A percentile compares a stretch with the other conserved stretches of the same genome.
Evolutionary conservation across 2,888 invertebrate species (phyloP).

Genomic region (Acronicta leporina): DNA sequence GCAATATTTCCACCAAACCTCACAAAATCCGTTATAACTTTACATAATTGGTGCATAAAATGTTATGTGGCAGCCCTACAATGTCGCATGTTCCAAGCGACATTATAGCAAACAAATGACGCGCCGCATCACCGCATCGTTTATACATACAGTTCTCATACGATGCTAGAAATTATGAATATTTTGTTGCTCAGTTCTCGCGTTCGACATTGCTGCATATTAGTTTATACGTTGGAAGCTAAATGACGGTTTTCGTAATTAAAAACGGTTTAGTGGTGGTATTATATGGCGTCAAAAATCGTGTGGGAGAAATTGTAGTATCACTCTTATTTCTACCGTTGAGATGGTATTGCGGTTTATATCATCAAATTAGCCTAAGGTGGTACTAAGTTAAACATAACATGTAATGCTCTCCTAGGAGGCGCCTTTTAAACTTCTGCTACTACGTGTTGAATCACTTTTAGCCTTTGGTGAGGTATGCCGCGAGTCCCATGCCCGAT

Average conservation of each 20-base stretch:
- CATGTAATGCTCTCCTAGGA: no score
- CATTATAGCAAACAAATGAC: slow-evolving; percentile 56
- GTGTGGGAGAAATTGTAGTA: no score
- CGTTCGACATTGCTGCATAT: slow-evolving; percentile 4
- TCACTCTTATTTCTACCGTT: no score
- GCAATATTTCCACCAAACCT: no score
- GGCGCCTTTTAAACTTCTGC: no score
- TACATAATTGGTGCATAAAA: slow-evolving; percentile 12
- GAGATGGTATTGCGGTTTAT: no score
- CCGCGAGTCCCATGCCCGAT: no score
- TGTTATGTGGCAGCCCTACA: slow-evolving; percentile 34
- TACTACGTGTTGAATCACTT: no score
- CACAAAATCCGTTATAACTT: slow-evolving; percentile 4
- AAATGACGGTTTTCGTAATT: slow-evolving; percentile 1
- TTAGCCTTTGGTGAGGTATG: no score
- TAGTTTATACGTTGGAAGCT: slow-evolving; percentile 6
- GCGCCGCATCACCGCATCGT: slow-evolving; percentile 36
- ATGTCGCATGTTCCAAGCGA: slow-evolving; percentile 35
- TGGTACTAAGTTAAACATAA: no score
- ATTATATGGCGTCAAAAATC: neutral
- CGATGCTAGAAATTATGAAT: slow-evolving; percentile 33
- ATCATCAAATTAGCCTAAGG: no score
- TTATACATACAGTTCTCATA: slow-evolving; percentile 36
- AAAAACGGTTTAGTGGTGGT: neutral
- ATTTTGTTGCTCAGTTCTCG: slow-evolving; percentile 23